These are phyloP conservation scores for Acanthis flammea DNA, from an alignment of 2,797 vertebrate species.

Conservation along the genomic window DNA sequence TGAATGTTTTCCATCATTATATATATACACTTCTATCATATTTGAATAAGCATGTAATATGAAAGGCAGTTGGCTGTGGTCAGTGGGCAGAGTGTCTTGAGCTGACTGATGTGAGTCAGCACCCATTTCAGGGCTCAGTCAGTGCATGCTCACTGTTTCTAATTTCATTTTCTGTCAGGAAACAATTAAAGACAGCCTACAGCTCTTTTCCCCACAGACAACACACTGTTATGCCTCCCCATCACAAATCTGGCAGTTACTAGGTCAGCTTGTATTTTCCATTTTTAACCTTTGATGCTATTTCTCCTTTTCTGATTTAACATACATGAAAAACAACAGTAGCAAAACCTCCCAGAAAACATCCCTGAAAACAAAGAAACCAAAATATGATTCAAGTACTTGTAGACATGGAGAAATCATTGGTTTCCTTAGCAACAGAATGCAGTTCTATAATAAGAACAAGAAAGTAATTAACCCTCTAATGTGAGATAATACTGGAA, in stretches of 20 bases:
- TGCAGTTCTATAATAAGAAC: constrained; percentile 58
- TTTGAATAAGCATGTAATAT: not conserved
- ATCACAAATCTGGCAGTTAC: not conserved
- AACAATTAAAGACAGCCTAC: not conserved
- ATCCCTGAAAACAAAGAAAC: not conserved
- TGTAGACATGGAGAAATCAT: constrained; percentile 49
- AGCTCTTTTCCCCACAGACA: not conserved
- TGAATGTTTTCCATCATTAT: not conserved
- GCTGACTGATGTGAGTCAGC: not conserved
- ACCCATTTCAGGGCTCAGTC: not conserved
- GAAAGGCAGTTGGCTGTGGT: not conserved
- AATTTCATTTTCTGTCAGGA: not conserved
- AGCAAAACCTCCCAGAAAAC: not conserved
- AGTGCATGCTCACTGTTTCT: not conserved
- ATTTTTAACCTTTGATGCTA: not conserved
- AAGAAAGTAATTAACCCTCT: constrained; percentile 67
- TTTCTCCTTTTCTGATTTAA: not conserved
- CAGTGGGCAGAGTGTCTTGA: not conserved
- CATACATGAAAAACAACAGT: not conserved
- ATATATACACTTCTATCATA: not conserved
- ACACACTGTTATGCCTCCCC: not conserved
- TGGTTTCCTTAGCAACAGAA: constrained; percentile 70
- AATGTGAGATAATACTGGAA: constrained; percentile 57
- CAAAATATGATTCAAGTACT: constrained; percentile 24
- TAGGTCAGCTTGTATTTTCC: not conserved